These are phyloP conservation scores for Pyrrhia umbra DNA, from an alignment of 2,888 invertebrate species.

Conservation along the genomic window DNA sequence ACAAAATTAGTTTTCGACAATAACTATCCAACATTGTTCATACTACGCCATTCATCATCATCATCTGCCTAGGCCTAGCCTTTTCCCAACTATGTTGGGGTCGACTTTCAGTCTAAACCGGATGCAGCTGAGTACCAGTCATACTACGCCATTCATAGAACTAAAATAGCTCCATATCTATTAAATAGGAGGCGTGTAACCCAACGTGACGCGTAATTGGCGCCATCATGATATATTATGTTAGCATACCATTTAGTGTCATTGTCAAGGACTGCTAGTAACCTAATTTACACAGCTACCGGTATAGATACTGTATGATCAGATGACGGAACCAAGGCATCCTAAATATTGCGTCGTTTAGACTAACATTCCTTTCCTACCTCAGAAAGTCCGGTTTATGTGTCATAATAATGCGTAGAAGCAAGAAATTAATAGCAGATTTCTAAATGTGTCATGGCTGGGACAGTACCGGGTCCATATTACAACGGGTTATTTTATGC, in stretches of 20 bases:
- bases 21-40: background rate
- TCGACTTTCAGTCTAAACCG: no score
- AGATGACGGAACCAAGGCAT: no score
- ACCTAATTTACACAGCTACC: conserved; percentile 3
- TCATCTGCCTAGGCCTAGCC: no score
- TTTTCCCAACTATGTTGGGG: no score
- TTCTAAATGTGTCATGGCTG: background rate
- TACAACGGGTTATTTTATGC: background rate
- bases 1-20: background rate
- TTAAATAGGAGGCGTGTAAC: conserved; percentile 19
- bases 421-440: background rate
- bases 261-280: conserved; percentile 44
- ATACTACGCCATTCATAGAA: background rate
- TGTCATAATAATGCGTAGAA: background rate
- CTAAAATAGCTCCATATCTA: conserved; percentile 16
- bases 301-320: background rate
- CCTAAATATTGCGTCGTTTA: background rate
- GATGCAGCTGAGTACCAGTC: no score
- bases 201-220: conserved; percentile 26
- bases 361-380: background rate
- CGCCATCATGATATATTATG: conserved; percentile 8
- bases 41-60: background rate
- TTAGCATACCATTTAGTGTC: conserved; percentile 44
- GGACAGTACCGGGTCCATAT: background rate
- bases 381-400: background rate